phyloP scores from a whole-genome alignment of 2,797 vertebrate genomes.

The Steatocranus sp. region DNA sequence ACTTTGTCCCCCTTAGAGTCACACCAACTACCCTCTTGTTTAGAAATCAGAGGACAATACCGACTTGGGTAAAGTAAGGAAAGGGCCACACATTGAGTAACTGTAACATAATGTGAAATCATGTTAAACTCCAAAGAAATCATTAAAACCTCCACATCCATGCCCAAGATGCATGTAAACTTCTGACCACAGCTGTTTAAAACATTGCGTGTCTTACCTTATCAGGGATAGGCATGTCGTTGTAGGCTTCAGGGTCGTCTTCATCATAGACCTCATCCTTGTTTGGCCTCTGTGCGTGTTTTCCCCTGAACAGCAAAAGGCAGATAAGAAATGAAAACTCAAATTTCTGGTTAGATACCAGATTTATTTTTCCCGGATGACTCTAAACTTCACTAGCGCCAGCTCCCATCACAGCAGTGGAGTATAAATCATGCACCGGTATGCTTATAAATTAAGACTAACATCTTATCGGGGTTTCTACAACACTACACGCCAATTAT shows the following conservation, averaged over 20 bases:
- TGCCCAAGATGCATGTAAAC: neutral
- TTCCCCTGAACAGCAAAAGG: constrained; percentile 32
- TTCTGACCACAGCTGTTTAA: neutral
- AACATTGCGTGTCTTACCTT: constrained; percentile 51
- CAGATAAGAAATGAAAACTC: neutral
- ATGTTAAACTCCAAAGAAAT: neutral
- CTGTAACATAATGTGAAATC: neutral
- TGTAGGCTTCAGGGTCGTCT: constrained; percentile 69
- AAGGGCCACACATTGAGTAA: neutral
- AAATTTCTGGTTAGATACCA: neutral
- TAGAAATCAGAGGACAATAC: neutral
- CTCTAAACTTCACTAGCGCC: neutral
- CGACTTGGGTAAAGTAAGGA: neutral
- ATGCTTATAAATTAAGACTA: neutral
- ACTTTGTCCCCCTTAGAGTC: neutral
- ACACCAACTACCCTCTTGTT: neutral
- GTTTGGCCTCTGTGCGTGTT: constrained; percentile 23
- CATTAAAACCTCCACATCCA: neutral
- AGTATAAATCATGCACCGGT: neutral
- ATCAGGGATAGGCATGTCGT: constrained; percentile 66
- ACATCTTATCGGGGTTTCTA: neutral
- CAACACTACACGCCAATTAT: neutral
- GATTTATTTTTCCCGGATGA: neutral
- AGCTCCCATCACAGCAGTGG: neutral
- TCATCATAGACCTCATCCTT: constrained; percentile 57